phyloP scores from a whole-genome alignment of 2,888 invertebrate genomes.

The Aethes cnicana region DNA sequence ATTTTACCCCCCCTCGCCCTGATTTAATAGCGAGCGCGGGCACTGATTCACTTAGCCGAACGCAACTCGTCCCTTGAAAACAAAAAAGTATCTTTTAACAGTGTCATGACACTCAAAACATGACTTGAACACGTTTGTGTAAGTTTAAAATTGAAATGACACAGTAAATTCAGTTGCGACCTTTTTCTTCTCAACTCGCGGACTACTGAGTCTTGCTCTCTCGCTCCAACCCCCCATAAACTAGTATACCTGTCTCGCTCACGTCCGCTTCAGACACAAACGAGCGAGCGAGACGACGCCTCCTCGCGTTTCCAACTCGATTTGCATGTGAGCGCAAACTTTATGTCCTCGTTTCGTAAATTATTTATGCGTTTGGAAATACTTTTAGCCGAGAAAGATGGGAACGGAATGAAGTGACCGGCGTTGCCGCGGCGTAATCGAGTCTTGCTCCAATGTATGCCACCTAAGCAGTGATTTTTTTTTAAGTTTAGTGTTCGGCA shows the following conservation, averaged over 20 bases:
- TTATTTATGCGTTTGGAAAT: conserved; percentile 81
- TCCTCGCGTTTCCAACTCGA: conserved; percentile 79
- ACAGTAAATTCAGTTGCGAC: no score
- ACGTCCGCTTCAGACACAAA: conserved; percentile 40
- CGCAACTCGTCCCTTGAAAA: no score
- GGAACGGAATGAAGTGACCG: conserved; percentile 74
- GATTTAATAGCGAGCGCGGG: conserved; percentile 81
- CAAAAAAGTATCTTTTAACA: no score
- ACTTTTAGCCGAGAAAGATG: conserved; percentile 78
- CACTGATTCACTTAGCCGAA: conserved; percentile 82
- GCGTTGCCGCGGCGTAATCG: conserved; percentile 60
- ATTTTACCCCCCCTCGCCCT: conserved; percentile 77
- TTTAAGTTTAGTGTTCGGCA: no score
- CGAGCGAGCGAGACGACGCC: conserved; percentile 63
- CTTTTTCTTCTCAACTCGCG: no score
- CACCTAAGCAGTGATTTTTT: conserved; percentile 27
- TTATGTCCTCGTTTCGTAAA: conserved; percentile 81
- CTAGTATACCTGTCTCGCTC: conserved; percentile 45
- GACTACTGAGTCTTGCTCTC: conserved; percentile 66
- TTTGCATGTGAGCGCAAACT: conserved; percentile 80
- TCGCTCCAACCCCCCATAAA: conserved; percentile 54
- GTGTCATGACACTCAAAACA: no score
- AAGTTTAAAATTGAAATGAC: no score
- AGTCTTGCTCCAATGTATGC: conserved; percentile 46
- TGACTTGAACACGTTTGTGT: no score